phyloP scores from a whole-genome alignment of 1,140 invertebrate species.

The Dufourea novaeangliae region DNA sequence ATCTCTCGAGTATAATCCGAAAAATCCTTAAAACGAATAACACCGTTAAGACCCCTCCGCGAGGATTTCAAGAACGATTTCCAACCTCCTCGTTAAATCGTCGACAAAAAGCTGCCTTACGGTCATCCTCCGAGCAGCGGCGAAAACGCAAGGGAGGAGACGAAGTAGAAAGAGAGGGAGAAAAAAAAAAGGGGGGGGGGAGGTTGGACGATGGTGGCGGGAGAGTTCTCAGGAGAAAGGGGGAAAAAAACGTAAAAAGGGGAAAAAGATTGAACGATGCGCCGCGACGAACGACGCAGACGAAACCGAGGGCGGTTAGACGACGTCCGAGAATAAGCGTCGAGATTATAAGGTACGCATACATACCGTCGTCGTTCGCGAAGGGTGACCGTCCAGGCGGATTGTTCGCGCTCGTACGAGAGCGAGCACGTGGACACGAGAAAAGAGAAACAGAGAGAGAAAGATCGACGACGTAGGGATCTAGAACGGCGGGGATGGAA shows the following conservation, averaged over 20 bases:
- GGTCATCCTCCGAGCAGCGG: background rate
- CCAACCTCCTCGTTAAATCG: background rate
- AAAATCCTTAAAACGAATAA: too few relatives aligned
- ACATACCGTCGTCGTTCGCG: conserved; percentile 4
- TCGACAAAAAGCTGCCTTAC: background rate
- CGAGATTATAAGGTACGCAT: conserved; percentile 42
- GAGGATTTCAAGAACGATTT: background rate
- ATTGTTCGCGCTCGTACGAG: background rate
- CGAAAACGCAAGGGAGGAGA: background rate
- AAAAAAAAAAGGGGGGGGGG: background rate
- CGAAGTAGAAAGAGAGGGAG: background rate
- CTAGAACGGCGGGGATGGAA: too few relatives aligned
- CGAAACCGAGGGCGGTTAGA: conserved; percentile 40
- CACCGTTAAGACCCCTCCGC: background rate
- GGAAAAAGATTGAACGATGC: conserved; percentile 4
- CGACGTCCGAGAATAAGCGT: conserved; percentile 43
- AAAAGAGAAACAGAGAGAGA: background rate
- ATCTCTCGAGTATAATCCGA: too few relatives aligned
- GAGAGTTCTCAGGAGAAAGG: background rate
- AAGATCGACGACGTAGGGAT: too few relatives aligned
- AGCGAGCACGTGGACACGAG: conserved; percentile 8
- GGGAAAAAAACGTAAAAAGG: too few relatives aligned
- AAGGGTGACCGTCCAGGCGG: background rate
- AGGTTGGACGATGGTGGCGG: background rate
- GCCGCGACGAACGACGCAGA: conserved; percentile 19